A percentile compares a stretch with the other conserved stretches of the same genome.
Conservation (phyloP, 37 sponge, comb jelly and placozoan genomes). For the Cliona cf. orientalis region DNA sequence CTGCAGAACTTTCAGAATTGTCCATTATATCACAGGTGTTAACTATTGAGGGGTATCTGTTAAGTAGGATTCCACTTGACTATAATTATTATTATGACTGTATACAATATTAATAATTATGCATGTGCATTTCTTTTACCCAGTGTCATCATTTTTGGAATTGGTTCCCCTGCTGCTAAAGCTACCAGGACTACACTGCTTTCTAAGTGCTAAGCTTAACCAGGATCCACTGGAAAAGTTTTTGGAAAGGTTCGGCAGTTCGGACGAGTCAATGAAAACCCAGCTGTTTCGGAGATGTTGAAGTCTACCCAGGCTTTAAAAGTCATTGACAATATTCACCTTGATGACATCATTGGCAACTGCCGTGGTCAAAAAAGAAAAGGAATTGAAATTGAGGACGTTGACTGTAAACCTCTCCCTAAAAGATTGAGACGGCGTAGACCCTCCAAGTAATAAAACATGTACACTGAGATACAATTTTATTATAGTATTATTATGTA, state of each 20-base stretch:
- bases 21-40: no score
- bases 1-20: background rate
- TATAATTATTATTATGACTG: no score
- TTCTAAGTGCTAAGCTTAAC: conserved; percentile 19
- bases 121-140: background rate
- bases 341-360: conserved; percentile 22
- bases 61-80: no score
- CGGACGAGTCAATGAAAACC: conserved; percentile 41
- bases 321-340: conserved; percentile 18
- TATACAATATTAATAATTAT: no score
- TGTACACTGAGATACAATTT: no score
- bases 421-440: no score
- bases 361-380: conserved; percentile 38
- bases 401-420: background rate
- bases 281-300: conserved; percentile 25
- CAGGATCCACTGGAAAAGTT: conserved; percentile 57
- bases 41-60: no score
- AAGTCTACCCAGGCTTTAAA: conserved; percentile 43
- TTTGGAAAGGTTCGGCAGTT: conserved; percentile 42
- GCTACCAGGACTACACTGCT: conserved; percentile 7
- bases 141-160: conserved; percentile 9
- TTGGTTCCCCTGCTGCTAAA: background rate
- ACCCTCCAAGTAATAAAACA: no score
- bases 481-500: no score
- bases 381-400: background rate